phyloP scores from a whole-genome alignment of 2,797 vertebrate genomes.

The Muscicapa comitata region DNA sequence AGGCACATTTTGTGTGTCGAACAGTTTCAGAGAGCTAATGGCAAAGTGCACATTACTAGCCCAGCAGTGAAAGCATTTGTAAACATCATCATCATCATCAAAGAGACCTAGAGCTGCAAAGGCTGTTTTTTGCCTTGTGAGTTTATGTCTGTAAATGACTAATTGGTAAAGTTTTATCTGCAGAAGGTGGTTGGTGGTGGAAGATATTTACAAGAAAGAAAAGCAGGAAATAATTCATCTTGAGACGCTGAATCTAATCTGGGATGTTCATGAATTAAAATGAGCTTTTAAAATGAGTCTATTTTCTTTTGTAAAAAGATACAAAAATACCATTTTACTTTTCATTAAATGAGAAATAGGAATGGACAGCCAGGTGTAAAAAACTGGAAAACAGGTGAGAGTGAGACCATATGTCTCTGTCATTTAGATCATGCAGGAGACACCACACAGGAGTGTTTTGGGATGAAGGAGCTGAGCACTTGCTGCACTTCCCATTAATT shows the following conservation, averaged over 20 bases:
- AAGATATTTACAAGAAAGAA: conserved; percentile 71
- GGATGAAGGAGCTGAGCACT: not conserved
- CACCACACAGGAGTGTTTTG: not conserved
- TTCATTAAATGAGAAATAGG: not conserved
- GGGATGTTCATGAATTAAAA: not conserved
- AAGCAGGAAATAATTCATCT: conserved; percentile 75
- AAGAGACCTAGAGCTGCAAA: conserved; percentile 54
- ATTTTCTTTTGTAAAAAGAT: not conserved
- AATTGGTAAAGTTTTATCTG: conserved; percentile 73
- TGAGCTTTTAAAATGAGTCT: not conserved
- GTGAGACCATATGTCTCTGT: not conserved
- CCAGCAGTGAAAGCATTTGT: conserved; percentile 68
- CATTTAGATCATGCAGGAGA: not conserved
- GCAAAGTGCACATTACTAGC: conserved; percentile 68
- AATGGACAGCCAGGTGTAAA: not conserved
- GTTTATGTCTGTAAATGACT: conserved; percentile 72
- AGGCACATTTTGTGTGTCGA: conserved; percentile 44
- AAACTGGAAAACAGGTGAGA: not conserved
- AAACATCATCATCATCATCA: conserved; percentile 71
- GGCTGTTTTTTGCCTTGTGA: conserved; percentile 68
- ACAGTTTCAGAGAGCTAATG: conserved; percentile 60
- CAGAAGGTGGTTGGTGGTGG: conserved; percentile 68
- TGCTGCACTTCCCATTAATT: not conserved
- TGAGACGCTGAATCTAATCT: conserved; percentile 46
- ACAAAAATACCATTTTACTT: not conserved